phyloP scores from a whole-genome alignment of 2,888 invertebrate genomes.

The Eristalis tenax region DNA sequence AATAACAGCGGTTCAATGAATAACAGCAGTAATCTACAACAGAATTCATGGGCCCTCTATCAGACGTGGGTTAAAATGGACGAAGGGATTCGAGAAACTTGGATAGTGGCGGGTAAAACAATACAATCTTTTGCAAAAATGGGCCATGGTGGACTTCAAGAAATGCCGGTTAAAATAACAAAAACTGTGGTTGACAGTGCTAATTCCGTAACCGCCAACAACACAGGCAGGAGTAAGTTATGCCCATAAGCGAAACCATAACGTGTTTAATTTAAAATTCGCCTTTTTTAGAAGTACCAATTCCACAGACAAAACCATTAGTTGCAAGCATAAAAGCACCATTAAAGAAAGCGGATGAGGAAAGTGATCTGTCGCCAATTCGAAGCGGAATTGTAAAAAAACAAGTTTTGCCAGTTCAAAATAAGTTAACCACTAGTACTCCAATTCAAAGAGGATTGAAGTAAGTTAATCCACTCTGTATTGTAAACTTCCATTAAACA shows the following conservation, averaged over 20 bases:
- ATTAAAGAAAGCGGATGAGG: slow-evolving; percentile 72
- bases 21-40: slow-evolving; percentile 76
- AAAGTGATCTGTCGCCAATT: slow-evolving; percentile 65
- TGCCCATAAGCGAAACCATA: neutral
- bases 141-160: slow-evolving; percentile 80
- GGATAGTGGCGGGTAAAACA: slow-evolving; percentile 90
- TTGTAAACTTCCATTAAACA: neutral
- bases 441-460: slow-evolving; percentile 39
- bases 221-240: slow-evolving; percentile 75
- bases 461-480: slow-evolving; percentile 12
- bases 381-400: slow-evolving; percentile 73
- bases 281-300: slow-evolving; percentile 36
- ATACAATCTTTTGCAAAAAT: slow-evolving; percentile 88
- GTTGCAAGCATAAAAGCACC: slow-evolving; percentile 73
- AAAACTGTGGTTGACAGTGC: slow-evolving; percentile 80
- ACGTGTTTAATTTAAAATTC: neutral
- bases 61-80: slow-evolving; percentile 92
- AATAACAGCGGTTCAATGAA: slow-evolving; percentile 79
- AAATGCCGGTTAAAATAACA: slow-evolving; percentile 81
- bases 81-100: slow-evolving; percentile 87
- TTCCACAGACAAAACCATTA: slow-evolving; percentile 74
- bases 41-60: slow-evolving; percentile 90
- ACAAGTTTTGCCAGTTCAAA: slow-evolving; percentile 47
- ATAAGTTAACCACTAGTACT: slow-evolving; percentile 55
- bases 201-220: slow-evolving; percentile 69